Conservation (phyloP, 2,888 invertebrate genomes). For the Diploptera punctata region DNA sequence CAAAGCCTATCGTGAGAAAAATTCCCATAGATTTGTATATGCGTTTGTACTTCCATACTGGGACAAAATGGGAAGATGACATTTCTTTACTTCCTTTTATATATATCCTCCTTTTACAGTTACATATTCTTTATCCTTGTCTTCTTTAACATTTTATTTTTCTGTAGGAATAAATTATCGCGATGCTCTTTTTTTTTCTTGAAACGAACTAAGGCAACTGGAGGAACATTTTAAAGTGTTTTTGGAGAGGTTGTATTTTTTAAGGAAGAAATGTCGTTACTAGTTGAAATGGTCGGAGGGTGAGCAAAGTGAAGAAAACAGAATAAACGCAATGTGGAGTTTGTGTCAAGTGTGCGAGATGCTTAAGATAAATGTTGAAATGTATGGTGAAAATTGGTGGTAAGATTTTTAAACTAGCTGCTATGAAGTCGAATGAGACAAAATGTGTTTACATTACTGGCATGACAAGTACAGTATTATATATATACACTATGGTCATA, state of each 20-base stretch:
- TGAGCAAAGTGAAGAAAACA: neutral
- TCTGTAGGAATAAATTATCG: slow-evolving; percentile 39
- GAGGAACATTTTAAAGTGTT: slow-evolving; percentile 29
- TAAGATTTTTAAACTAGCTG: too few relatives aligned
- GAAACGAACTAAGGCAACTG: slow-evolving; percentile 20
- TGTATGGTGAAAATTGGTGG: neutral
- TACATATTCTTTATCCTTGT: neutral
- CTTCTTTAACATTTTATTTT: slow-evolving; percentile 8
- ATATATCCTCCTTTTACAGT: neutral
- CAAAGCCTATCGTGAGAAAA: slow-evolving; percentile 30
- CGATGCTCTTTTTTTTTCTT: slow-evolving; percentile 21
- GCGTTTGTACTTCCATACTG: neutral
- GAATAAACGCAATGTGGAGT: slow-evolving; percentile 10
- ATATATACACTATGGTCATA: too few relatives aligned
- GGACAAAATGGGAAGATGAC: slow-evolving; percentile 33
- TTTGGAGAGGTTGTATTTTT: slow-evolving; percentile 15
- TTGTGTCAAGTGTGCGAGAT: neutral
- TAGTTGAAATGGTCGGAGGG: neutral
- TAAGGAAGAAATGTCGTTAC: slow-evolving; percentile 12
- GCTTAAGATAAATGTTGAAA: neutral
- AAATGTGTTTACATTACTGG: too few relatives aligned
- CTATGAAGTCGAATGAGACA: too few relatives aligned
- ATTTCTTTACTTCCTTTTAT: neutral
- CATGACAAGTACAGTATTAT: too few relatives aligned
- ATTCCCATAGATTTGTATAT: slow-evolving; percentile 27